Evolutionary conservation across 1,140 invertebrate species (phyloP).

Genomic region (Atta colombica): DNA sequence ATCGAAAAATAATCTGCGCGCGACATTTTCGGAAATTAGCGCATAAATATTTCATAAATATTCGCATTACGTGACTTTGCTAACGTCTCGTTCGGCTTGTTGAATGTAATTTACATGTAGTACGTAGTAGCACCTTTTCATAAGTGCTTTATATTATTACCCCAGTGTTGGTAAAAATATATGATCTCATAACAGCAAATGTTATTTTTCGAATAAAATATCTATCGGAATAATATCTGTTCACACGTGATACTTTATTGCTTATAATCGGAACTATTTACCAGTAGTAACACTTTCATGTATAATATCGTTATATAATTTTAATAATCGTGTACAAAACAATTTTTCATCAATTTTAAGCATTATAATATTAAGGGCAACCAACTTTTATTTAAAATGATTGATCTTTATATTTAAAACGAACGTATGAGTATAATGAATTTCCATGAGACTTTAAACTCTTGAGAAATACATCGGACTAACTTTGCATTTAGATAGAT

Average conservation of each 20-base stretch:
- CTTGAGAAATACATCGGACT: neutral
- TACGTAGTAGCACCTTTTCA: constrained; percentile 22
- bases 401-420: neutral
- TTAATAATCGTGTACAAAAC: neutral
- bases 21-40: constrained; percentile 32
- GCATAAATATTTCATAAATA: constrained; percentile 16
- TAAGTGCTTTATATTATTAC: neutral
- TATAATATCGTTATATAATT: neutral
- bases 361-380: neutral
- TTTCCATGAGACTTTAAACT: neutral
- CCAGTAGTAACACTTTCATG: neutral
- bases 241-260: neutral
- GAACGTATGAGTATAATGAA: neutral
- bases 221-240: neutral
- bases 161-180: constrained; percentile 34
- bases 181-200: neutral
- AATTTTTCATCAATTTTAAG: neutral
- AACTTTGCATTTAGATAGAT: constrained; percentile 1
- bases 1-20: neutral
- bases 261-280: neutral
- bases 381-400: neutral
- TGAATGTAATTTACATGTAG: constrained; percentile 7
- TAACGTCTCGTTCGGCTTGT: neutral
- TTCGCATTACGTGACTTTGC: constrained; percentile 31
- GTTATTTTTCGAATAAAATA: neutral